phyloP scores from a whole-genome alignment of 1,140 invertebrate species.

The Zaprionus nigranus region DNA sequence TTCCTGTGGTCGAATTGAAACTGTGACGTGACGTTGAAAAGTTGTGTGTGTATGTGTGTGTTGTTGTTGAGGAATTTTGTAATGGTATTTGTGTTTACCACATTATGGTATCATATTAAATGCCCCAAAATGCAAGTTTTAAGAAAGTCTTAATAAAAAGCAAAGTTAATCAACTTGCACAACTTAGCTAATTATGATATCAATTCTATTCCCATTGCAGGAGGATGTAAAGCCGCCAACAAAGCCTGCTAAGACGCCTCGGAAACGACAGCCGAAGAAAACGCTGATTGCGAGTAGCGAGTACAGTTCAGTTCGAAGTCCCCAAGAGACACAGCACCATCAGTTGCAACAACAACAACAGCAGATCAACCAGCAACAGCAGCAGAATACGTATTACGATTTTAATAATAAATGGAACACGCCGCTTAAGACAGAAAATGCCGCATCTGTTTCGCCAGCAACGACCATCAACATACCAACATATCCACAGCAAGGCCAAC shows the following conservation, averaged over 20 bases:
- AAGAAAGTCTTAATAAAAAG: not conserved
- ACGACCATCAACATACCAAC: conserved; percentile 84
- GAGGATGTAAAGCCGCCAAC: conserved; percentile 74
- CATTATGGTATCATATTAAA: conserved; percentile 11
- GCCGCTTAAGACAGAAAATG: conserved; percentile 79
- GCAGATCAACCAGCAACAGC: conserved; percentile 70
- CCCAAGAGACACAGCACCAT: conserved; percentile 74
- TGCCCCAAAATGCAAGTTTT: conserved; percentile 32
- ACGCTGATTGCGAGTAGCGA: conserved; percentile 78
- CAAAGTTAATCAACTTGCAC: conserved; percentile 9
- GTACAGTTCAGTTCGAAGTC: conserved; percentile 74
- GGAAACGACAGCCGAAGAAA: conserved; percentile 81
- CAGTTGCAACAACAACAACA: conserved; percentile 71
- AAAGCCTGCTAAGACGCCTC: conserved; percentile 79
- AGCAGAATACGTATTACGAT: conserved; percentile 81
- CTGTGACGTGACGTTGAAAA: conserved; percentile 81
- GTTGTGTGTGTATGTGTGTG: conserved; percentile 41
- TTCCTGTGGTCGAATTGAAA: conserved; percentile 75
- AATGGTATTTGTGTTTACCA: conserved; percentile 31
- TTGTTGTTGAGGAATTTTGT: conserved; percentile 34
- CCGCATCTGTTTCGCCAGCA: conserved; percentile 74
- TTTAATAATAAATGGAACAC: conserved; percentile 82
- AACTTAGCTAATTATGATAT: conserved; percentile 20
- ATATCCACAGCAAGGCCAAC: conserved; percentile 83
- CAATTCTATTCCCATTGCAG: conserved; percentile 59